Base-by-base conservation (phyloP, 2,888 invertebrate species). In the Ischnura elegans region DNA sequence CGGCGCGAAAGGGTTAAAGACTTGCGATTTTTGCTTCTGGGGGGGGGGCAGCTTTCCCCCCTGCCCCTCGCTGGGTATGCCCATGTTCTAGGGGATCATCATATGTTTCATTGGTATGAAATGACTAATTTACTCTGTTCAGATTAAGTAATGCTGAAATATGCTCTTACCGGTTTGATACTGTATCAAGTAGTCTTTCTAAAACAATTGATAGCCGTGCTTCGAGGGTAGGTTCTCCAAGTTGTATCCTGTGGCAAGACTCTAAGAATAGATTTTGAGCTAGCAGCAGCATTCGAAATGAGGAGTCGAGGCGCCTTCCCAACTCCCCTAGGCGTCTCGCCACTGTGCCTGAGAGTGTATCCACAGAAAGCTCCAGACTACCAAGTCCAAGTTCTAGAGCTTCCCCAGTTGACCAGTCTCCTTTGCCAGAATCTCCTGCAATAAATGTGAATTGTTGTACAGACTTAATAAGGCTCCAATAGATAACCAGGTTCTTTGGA, bases 191-290 rank as follows among this genome's bases (percentile, higher is more conserved):
- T 85, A 97, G 96, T 95, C 97, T 97, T 94, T 97, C 97, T 93
- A 97, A 95, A 51, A 97, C 96, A 94, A 97, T 96, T 43, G 97
- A 97, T 51, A 97, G 97, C 95, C 97, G 97, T 43, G 96, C 96
- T 94, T 97, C 97, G 47, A 97, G 95, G 94, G 96, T 96, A 0
- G 97, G 97, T 95, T 97, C 97, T 94, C 97, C 97, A 95, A 97
- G 96, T 95, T 97, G 97, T 86, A 97, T 96, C 47, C 97, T 96
- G 94, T 97, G 97, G 95, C 97, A 97, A 36, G 97, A 97, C 95
- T 97, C 97, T 90, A 97, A 96, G 95, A 97, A 97, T 93, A 96
- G 96, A 94, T 97, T 97, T 95, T 97, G 97, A 6, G 97, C 96
- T 47, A 97, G 96, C 94, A 97, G 95, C 42, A 97, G 96, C 95